A percentile compares a stretch with the other conserved stretches of the same genome.
These are phyloP conservation scores for Mermis nigrescens DNA, from an alignment of 2,888 invertebrate genomes.

Conservation along the genomic window DNA sequence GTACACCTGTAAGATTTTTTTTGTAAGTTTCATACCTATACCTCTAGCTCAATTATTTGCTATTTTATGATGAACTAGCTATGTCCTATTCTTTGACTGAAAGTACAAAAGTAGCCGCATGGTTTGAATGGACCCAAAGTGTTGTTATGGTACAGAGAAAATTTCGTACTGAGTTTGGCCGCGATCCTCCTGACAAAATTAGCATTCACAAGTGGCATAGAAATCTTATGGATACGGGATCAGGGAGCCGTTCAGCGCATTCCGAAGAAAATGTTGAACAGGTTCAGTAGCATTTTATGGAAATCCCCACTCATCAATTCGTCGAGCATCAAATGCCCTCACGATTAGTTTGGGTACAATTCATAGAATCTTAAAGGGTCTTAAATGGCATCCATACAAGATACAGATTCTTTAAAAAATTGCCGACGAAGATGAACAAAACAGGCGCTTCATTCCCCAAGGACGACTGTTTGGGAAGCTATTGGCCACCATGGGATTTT, in stretches of 20 bases:
- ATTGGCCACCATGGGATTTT: background rate
- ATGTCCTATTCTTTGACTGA: conserved; percentile 17
- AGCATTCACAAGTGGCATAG: background rate
- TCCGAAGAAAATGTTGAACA: background rate
- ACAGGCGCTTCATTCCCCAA: background rate
- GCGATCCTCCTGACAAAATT: background rate
- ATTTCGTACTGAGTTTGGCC: conserved; percentile 2
- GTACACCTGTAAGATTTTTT: background rate
- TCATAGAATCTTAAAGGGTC: conserved; percentile 1
- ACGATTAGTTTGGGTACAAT: background rate
- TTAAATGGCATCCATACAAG: background rate
- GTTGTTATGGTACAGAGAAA: background rate
- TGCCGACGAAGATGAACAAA: background rate
- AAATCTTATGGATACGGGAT: background rate
- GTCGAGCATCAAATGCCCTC: background rate
- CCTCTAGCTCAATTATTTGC: background rate
- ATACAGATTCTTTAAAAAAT: conserved; percentile 2
- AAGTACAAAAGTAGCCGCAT: background rate
- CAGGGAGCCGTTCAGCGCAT: background rate
- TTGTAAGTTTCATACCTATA: background rate
- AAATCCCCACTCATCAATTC: background rate
- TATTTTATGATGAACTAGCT: conserved; percentile 17
- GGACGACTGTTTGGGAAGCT: background rate
- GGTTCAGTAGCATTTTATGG: background rate
- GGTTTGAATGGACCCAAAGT: background rate